Base-by-base conservation (phyloP, 2,888 invertebrate genomes). In the Subacronicta megacephala region DNA sequence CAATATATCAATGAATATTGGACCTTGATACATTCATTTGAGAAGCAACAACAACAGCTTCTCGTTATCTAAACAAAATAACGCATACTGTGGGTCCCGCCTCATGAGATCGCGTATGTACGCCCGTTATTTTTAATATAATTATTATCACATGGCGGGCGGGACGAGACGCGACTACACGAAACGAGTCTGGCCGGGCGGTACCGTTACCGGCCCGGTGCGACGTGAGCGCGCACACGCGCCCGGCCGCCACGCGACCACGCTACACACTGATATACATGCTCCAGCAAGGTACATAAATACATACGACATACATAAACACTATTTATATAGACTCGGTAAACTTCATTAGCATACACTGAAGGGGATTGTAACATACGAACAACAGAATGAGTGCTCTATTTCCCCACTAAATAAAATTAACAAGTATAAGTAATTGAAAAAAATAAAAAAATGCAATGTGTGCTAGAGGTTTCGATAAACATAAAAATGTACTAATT, bases 1-100 rank as follows among this genome's bases (percentile, higher is more conserved):
- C 81, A 84, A 85, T 83, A 79, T 80, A 78, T 76, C 50, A 73
- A 81, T 81, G 77, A 84, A 83, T 83, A 85, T 85, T 81, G 85
- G 83, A 87, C 79, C 82, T 84, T 82, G 81, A 82, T 81, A 85
- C 72, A 79, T 81, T 80, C 69, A 82, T 71, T 72, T 69, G 81
- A 85, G 85, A 88, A 87, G 89, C 87, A 87, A 89, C 87, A 88
- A 82, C 83, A 88, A 87, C 85, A 86, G 87, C 89, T 85, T 72
- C 85, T 79, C 79, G 77, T 77, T 75, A 79, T 70, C 75, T 78
- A 80, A 75, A 76, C 54, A 72, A 71, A 60, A 63, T 62, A 65
- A 69, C 70, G 60, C 67, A 63, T 59, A 57, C 49, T 62, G 62
- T 68, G 56, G 61, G 64, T 66, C 69, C 67, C 75, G 62, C 67